A percentile compares a stretch with the other conserved stretches of the same genome.
Evolutionary conservation across 30 jellyfish, hydroid and myxozoan species (phyloP).

Genomic region (Nemopilema nomurai): DNA sequence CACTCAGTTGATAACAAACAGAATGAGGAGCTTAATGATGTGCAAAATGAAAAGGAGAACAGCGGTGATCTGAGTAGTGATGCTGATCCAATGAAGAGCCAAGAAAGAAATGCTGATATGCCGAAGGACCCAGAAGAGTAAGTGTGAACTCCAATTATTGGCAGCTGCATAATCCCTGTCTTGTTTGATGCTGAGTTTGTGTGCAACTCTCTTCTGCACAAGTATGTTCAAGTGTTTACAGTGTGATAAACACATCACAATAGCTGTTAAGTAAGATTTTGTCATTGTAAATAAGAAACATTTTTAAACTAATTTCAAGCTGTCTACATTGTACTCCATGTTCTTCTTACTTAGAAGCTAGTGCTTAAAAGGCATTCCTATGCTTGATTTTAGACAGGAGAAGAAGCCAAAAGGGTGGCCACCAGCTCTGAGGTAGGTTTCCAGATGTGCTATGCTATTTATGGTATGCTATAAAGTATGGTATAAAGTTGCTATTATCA

Average conservation of each 20-base stretch:
- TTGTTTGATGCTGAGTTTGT: too few species aligned
- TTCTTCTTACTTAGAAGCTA: too few species aligned
- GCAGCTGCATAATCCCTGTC: too few species aligned
- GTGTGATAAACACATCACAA: too few species aligned
- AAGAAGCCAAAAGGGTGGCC: constrained; percentile 90
- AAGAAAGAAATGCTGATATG: neutral
- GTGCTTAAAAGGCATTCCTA: neutral
- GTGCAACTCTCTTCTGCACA: too few species aligned
- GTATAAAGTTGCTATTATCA: neutral
- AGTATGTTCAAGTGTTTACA: too few species aligned
- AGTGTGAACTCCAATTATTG: too few species aligned
- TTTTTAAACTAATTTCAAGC: too few species aligned
- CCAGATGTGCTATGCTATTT: neutral
- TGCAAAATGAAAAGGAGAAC: constrained; percentile 21
- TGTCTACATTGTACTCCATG: too few species aligned
- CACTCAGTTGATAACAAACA: constrained; percentile 38
- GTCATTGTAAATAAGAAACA: too few species aligned
- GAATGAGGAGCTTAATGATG: neutral
- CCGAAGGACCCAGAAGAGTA: neutral
- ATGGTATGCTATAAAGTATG: neutral
- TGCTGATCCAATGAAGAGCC: neutral
- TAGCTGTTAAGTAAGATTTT: too few species aligned
- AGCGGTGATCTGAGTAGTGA: neutral
- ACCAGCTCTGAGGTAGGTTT: constrained; percentile 75
- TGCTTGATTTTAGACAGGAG: constrained; percentile 16